phyloP scores from a whole-genome alignment of 35 echinoderm and acorn worm genomes.

The Patiria miniata region DNA sequence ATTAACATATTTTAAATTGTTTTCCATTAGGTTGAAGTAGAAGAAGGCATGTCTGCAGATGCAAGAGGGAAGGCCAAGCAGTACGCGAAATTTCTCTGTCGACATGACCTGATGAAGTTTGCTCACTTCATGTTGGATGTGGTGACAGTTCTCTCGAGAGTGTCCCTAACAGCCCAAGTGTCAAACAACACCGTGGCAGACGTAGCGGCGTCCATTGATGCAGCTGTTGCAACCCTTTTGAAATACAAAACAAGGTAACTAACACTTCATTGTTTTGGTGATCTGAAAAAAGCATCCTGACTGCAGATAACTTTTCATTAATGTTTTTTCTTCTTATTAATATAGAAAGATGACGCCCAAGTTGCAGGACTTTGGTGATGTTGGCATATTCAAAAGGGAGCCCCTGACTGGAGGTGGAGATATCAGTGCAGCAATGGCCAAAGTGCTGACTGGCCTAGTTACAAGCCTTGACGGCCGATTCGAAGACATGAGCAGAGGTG shows the following conservation, averaged over 20 bases:
- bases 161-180: constrained; percentile 39
- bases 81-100: constrained; percentile 9
- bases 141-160: constrained; percentile 32
- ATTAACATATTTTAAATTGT: neutral
- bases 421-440: constrained; percentile 10
- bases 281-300: too few species aligned
- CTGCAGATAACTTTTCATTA: constrained; percentile 2
- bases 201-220: constrained; percentile 52
- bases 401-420: constrained; percentile 5
- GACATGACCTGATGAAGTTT: constrained; percentile 51
- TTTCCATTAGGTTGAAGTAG: constrained; percentile 31
- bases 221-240: constrained; percentile 21
- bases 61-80: constrained; percentile 52
- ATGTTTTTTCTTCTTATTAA: neutral
- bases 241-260: constrained; percentile 54
- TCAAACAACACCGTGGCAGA: constrained; percentile 44
- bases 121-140: constrained; percentile 50
- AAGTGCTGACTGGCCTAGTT: neutral
- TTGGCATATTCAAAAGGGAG: constrained; percentile 7
- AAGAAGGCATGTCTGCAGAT: constrained; percentile 18
- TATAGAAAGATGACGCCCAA: constrained; percentile 35
- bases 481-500: constrained; percentile 11
- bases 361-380: constrained; percentile 10
- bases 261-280: neutral
- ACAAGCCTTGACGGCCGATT: constrained; percentile 37